Evolutionary conservation across 2,888 invertebrate species (phyloP).

Genomic region (Parnassius apollo): DNA sequence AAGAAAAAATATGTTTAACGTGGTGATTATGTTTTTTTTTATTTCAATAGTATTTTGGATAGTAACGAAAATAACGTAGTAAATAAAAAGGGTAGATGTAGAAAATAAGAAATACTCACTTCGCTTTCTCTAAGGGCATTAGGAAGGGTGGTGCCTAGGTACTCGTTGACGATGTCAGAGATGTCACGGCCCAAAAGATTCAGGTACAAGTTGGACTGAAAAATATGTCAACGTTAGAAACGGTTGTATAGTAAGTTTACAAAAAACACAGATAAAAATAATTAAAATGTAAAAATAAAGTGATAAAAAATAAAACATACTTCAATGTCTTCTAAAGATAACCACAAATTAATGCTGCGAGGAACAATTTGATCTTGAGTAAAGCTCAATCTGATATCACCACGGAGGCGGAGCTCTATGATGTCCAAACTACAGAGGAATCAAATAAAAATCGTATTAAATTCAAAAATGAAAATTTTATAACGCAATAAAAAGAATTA

Average conservation of each 20-base stretch:
- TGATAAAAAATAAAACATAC: constrained; percentile 34
- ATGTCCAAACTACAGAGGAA: constrained; percentile 43
- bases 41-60: too few relatives aligned
- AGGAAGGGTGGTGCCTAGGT: constrained; percentile 36
- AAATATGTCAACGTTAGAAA: neutral
- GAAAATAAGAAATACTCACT: constrained; percentile 31
- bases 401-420: constrained; percentile 36
- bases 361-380: constrained; percentile 47
- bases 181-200: constrained; percentile 29
- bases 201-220: constrained; percentile 37
- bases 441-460: neutral
- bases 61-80: too few relatives aligned
- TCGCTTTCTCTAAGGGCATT: constrained; percentile 28
- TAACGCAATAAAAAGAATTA: too few relatives aligned
- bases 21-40: too few relatives aligned
- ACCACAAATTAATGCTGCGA: constrained; percentile 38
- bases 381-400: constrained; percentile 38
- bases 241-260: neutral
- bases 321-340: constrained; percentile 43
- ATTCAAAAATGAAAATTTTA: too few relatives aligned
- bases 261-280: too few relatives aligned
- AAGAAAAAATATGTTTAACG: too few relatives aligned
- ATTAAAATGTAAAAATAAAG: too few relatives aligned
- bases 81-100: too few relatives aligned
- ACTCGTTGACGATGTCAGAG: constrained; percentile 30